These are phyloP conservation scores for Trachemys scripta DNA, from an alignment of 2,113 vertebrate genomes.

Conservation along the genomic window DNA sequence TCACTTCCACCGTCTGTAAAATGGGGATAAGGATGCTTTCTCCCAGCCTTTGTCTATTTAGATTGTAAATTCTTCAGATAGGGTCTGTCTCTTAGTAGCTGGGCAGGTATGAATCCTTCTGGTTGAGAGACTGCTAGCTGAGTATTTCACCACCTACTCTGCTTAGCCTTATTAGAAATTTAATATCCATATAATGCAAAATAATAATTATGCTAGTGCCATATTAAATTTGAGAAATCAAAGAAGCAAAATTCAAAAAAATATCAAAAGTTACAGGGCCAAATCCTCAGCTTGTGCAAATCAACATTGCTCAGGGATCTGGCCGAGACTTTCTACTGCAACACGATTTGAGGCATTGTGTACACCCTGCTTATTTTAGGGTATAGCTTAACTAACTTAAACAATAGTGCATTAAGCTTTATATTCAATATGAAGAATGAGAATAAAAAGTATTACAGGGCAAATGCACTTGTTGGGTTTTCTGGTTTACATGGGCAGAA, in stretches of 20 bases:
- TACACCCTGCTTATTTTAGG: background rate
- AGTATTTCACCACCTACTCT: background rate
- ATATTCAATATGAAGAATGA: background rate
- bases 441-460: background rate
- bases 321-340: background rate
- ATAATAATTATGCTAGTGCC: background rate
- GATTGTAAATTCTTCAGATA: background rate
- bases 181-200: background rate
- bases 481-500: background rate
- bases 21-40: background rate
- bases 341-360: rapidly evolving
- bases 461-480: background rate
- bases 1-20: background rate
- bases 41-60: background rate
- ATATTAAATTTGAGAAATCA: background rate
- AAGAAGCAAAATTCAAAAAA: background rate
- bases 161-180: background rate
- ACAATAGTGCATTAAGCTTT: background rate
- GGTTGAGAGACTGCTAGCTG: background rate
- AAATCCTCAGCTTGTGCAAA: background rate
- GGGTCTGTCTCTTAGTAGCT: background rate
- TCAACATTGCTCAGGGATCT: background rate
- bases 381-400: background rate
- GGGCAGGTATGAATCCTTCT: background rate
- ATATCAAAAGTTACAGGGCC: background rate